Base-by-base conservation (phyloP, 1,140 invertebrate genomes). In the Eriocheir sinensis region DNA sequence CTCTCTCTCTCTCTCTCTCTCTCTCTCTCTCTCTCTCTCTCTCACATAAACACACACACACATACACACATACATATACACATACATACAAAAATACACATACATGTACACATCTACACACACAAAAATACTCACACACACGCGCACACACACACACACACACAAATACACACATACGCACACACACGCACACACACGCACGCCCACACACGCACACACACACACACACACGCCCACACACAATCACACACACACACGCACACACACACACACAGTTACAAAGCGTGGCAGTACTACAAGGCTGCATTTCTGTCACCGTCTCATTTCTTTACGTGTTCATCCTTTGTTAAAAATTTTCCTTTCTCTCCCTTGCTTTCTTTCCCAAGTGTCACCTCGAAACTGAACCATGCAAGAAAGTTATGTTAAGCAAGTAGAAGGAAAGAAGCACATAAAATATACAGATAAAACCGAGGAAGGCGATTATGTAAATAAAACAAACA, bases 341-440 rank as follows among this genome's bases (percentile, higher is more conserved):
- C n/a, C n/a, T n/a, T n/a, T n/a, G n/a, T n/a, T n/a, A n/a, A n/a
- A n/a, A n/a, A n/a, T 89, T 40, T 89, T 0, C 44, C 88, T 89
- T 0, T 89, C 88, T 89, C 41, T 48, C 41, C 44, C 41, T 89
- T 30, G 41, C 88, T 89, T 40, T 89, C 40, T 89, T 40, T 89
- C 38, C 32, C 88, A 3, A 21, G 12, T 48, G 9, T 88, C 15
- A 34, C 85, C 2, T 36, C 85, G 15, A 21, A 21, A n/a, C n/a
- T n/a, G n/a, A n/a, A n/a, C n/a, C n/a, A n/a, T n/a, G n/a, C n/a
- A n/a, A n/a, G n/a, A n/a, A n/a, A n/a, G n/a, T n/a, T n/a, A n/a
- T 27, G 12, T 72, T 27, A 72, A 12, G 53, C 12, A 72, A 72
- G 27, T 72, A 72, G 12, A 27, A 12, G 12, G 53, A 12, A 27